phyloP scores from a whole-genome alignment of 2,797 vertebrate genomes.

The Pseudomugil tenellus region DNA sequence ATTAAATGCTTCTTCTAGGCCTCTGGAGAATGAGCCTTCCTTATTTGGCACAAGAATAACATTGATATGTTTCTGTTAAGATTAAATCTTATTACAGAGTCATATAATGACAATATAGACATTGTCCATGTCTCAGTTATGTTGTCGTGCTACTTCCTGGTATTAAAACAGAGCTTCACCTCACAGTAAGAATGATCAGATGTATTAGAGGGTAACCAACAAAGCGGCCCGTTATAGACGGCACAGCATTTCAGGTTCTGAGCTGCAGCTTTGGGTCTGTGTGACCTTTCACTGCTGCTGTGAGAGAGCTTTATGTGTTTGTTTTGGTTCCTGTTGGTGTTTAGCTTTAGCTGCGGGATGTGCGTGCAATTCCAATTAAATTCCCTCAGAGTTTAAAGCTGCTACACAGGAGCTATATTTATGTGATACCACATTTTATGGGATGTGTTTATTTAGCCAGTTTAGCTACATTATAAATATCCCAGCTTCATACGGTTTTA shows the following conservation, averaged over 20 bases:
- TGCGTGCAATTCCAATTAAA: constrained; percentile 61
- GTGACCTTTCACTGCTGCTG: constrained; percentile 58
- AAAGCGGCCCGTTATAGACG: constrained; percentile 16
- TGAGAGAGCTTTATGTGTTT: constrained; percentile 44
- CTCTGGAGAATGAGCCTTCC: constrained; percentile 4
- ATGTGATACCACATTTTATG: constrained; percentile 51
- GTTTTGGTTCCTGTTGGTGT: constrained; percentile 58
- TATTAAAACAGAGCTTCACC: constrained; percentile 15
- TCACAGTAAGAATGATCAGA: constrained; percentile 10
- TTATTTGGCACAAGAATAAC: constrained; percentile 3
- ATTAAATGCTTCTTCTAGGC: not conserved
- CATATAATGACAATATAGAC: not conserved
- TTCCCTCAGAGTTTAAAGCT: constrained; percentile 50
- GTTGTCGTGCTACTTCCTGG: not conserved
- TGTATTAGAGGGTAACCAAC: not conserved
- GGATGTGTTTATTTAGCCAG: constrained; percentile 57
- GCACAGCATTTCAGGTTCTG: constrained; percentile 39
- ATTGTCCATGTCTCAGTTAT: not conserved
- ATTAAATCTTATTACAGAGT: not conserved
- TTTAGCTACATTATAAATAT: constrained; percentile 69
- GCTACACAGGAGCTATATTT: constrained; percentile 59
- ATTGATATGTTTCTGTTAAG: not conserved
- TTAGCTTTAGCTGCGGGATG: constrained; percentile 34
- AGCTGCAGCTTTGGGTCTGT: constrained; percentile 54
- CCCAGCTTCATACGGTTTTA: constrained; percentile 47